phyloP scores from a whole-genome alignment of 2,797 vertebrate species.

The Neosilurus mollespiculum region DNA sequence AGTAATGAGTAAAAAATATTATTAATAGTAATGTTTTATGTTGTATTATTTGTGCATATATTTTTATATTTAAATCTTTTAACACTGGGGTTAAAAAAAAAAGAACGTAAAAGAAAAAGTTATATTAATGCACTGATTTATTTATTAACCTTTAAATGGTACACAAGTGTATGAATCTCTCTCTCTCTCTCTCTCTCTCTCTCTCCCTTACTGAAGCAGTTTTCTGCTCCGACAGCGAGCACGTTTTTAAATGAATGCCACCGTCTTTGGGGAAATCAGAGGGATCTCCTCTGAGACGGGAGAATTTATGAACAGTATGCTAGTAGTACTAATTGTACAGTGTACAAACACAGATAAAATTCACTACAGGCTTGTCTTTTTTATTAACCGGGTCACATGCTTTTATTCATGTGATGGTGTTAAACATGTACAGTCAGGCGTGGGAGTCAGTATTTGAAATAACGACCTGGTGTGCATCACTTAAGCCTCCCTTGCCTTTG shows the following conservation, averaged over 20 bases:
- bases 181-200: not conserved
- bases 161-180: no score
- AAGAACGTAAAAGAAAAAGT: no score
- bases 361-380: not conserved
- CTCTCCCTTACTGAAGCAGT: not conserved
- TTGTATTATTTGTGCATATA: not conserved
- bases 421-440: not conserved
- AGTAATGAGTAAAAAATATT: not conserved
- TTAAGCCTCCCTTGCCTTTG: constrained; percentile 19
- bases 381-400: not conserved
- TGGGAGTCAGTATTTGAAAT: constrained; percentile 13
- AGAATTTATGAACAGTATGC: not conserved
- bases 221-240: not conserved
- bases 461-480: not conserved
- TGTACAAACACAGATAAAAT: not conserved
- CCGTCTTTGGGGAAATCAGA: constrained; percentile 18
- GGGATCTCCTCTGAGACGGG: not conserved
- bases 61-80: not conserved
- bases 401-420: constrained; percentile 8
- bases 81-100: not conserved
- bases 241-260: constrained; percentile 20
- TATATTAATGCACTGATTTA: no score
- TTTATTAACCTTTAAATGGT: no score
- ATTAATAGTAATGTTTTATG: no score
- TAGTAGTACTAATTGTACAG: not conserved